These are phyloP conservation scores for Hybognathus amarus DNA, from an alignment of 2,797 vertebrate species.

Conservation along the genomic window DNA sequence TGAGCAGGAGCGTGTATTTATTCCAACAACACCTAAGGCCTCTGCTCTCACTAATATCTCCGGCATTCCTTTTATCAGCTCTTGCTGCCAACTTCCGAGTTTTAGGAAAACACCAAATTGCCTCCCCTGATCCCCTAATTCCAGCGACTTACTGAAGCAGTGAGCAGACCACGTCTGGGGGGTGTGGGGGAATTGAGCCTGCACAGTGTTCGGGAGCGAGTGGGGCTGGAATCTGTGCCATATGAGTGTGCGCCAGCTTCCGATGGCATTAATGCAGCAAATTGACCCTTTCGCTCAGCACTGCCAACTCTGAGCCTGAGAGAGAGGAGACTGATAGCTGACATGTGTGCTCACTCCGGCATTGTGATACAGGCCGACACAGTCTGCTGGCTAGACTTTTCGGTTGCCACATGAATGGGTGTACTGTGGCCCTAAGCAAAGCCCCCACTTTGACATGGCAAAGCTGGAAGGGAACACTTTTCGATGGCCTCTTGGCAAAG, in stretches of 20 bases:
- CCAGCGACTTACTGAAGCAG: slow-evolving; percentile 45
- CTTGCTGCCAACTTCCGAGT: slow-evolving; percentile 45
- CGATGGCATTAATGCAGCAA: slow-evolving; percentile 72
- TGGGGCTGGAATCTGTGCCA: slow-evolving; percentile 35
- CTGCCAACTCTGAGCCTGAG: slow-evolving; percentile 47
- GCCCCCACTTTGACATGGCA: slow-evolving; percentile 61
- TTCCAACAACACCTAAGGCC: slow-evolving; percentile 32
- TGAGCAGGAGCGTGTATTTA: slow-evolving; percentile 13
- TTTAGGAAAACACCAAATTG: slow-evolving; percentile 52
- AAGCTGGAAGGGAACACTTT: slow-evolving; percentile 44
- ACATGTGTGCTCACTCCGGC: slow-evolving; percentile 49
- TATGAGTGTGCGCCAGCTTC: slow-evolving; percentile 70
- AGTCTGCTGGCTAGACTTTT: slow-evolving; percentile 72
- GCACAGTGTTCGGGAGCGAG: slow-evolving; percentile 7
- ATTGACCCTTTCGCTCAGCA: slow-evolving; percentile 58
- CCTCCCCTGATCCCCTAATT: slow-evolving; percentile 36
- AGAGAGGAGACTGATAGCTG: slow-evolving; percentile 55
- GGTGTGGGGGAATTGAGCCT: neutral
- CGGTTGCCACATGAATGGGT: slow-evolving; percentile 71
- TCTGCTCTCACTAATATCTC: slow-evolving; percentile 22
- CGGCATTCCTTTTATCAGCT: slow-evolving; percentile 48
- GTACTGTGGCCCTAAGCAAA: slow-evolving; percentile 60
- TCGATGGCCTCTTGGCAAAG: slow-evolving; percentile 50
- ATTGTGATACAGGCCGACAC: slow-evolving; percentile 67
- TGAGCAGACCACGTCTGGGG: neutral